Evolutionary conservation across 2,113 vertebrate species (phyloP).

Genomic region (Phalacrocorax carbo): DNA sequence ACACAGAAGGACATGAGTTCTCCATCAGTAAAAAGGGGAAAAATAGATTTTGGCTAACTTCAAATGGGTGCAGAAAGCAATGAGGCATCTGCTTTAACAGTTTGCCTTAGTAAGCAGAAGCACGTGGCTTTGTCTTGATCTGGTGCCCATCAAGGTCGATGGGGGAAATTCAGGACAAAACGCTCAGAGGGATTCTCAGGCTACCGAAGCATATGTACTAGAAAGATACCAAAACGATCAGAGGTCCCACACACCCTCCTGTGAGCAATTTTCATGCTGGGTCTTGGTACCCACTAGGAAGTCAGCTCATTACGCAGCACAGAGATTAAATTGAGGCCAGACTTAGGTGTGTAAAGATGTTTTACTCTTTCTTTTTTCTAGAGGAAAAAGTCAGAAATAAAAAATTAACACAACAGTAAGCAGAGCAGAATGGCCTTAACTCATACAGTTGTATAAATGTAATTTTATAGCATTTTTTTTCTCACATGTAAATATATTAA

Average conservation of each 20-base stretch:
- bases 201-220: rapidly evolving
- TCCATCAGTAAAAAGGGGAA: not conserved
- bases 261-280: not conserved
- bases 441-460: not conserved
- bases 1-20: not conserved
- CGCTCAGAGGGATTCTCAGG: not conserved
- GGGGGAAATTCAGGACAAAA: not conserved
- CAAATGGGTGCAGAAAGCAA: too few relatives aligned
- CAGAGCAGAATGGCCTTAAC: not conserved
- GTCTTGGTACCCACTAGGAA: not conserved
- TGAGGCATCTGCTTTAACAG: rapidly evolving
- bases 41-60: not conserved
- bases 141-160: not conserved
- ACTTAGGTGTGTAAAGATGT: not conserved
- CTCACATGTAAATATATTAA: not conserved
- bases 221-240: rapidly evolving
- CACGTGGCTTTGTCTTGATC: not conserved
- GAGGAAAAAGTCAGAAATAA: not conserved
- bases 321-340: not conserved
- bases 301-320: not conserved
- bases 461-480: not conserved
- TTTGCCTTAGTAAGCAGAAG: too few relatives aligned
- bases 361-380: not conserved
- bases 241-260: not conserved
- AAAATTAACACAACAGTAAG: not conserved